Conservation (phyloP, 2,888 invertebrate species). For the Apamea sordens region DNA sequence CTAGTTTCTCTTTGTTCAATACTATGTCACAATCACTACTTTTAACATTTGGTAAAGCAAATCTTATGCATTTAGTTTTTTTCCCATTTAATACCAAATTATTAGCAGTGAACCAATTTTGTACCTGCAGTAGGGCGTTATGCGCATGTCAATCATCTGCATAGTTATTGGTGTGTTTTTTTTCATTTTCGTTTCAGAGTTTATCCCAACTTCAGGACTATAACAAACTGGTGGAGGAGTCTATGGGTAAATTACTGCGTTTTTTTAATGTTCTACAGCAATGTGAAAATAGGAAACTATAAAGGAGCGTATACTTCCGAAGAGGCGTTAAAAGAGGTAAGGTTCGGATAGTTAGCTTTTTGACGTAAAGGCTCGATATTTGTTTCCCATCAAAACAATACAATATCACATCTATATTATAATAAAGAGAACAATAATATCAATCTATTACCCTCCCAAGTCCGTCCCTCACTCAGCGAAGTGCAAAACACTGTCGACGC, state of each 20-base stretch:
- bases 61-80: too few species aligned
- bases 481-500: slow-evolving; percentile 87
- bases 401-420: neutral
- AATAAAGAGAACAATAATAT: neutral
- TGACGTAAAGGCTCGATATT: neutral
- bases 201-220: too few species aligned
- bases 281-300: neutral
- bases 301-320: too few species aligned
- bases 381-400: too few species aligned
- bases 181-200: neutral
- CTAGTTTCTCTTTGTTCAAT: too few species aligned
- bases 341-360: neutral
- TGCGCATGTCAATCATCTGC: neutral
- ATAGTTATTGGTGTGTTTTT: neutral
- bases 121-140: too few species aligned
- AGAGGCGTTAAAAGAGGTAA: neutral
- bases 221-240: neutral
- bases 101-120: too few species aligned
- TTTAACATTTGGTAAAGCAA: too few species aligned
- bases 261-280: too few species aligned
- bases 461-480: slow-evolving; percentile 77
- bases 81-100: too few species aligned
- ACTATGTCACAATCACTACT: too few species aligned
- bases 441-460: slow-evolving; percentile 39
- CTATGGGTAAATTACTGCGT: too few species aligned